Conservation (phyloP, 1,140 invertebrate species). For the Lasioglossum baleicum region DNA sequence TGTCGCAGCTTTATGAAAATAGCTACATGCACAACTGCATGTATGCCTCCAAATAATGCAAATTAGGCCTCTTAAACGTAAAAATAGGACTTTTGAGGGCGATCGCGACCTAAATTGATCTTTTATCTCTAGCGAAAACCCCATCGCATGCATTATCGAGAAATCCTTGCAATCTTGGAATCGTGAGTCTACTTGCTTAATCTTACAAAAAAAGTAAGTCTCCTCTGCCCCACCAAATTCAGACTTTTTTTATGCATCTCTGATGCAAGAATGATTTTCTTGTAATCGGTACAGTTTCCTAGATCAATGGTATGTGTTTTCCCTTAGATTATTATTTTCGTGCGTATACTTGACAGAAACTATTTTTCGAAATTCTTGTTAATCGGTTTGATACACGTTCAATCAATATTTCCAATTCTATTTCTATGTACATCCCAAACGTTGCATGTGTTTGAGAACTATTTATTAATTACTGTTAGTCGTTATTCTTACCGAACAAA, state of each 20-base stretch:
- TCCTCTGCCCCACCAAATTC: neutral
- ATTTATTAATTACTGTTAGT: slow-evolving; percentile 1
- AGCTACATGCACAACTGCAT: no score
- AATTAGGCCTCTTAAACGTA: no score
- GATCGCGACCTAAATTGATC: no score
- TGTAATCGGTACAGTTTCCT: neutral
- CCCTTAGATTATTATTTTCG: neutral
- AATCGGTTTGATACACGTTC: neutral
- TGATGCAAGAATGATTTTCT: neutral
- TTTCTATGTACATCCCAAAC: neutral
- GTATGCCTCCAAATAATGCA: no score
- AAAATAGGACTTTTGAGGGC: no score
- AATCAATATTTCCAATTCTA: neutral
- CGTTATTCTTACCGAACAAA: neutral
- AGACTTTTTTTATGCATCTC: neutral
- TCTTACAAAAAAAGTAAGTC: neutral
- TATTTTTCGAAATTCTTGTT: no score
- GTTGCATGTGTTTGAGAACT: neutral
- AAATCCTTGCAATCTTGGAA: no score
- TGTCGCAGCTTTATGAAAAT: no score
- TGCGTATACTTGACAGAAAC: neutral
- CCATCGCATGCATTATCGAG: no score
- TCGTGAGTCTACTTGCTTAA: neutral
- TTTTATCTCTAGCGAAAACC: no score
- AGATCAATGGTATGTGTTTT: neutral